A percentile compares a stretch with the other conserved stretches of the same genome.
phyloP scores from a whole-genome alignment of 2,113 vertebrate species.

The Gadus macrocephalus region DNA sequence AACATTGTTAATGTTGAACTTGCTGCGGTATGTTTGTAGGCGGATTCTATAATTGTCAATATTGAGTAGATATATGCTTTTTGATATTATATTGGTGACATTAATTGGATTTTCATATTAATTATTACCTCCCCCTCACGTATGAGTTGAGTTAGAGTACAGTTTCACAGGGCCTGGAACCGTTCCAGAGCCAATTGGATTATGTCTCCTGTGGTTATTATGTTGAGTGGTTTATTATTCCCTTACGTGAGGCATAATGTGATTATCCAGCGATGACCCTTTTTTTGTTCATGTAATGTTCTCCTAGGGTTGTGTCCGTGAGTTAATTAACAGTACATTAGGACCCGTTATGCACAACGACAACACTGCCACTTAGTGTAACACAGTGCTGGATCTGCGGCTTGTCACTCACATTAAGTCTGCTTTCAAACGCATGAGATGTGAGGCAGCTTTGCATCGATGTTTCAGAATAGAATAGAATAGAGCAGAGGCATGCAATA shows the following conservation, averaged over 20 bases:
- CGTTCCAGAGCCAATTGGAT: conserved; percentile 67
- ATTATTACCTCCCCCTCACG: no score
- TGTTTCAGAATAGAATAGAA: no score
- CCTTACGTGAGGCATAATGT: conserved; percentile 64
- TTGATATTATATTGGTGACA: no score
- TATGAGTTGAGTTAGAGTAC: no score
- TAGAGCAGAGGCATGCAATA: no score
- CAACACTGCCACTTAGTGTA: background rate
- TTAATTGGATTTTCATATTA: no score
- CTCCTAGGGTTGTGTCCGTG: conserved; percentile 47
- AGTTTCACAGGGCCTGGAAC: conserved; percentile 43
- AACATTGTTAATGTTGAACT: no score
- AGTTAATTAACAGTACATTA: conserved; percentile 68
- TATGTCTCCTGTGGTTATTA: conserved; percentile 55
- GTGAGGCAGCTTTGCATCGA: no score
- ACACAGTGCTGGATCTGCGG: conserved; percentile 8
- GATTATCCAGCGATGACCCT: conserved; percentile 67
- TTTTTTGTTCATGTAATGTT: conserved; percentile 54
- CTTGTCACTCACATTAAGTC: background rate
- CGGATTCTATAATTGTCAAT: no score
- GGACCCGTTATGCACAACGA: conserved; percentile 49
- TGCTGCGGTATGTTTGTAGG: no score
- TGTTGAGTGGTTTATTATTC: conserved; percentile 64
- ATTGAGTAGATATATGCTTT: no score
- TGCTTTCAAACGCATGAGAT: no score